Conservation (phyloP, 92 coral and sea anemone species). For the Palythoa grandiflora region DNA sequence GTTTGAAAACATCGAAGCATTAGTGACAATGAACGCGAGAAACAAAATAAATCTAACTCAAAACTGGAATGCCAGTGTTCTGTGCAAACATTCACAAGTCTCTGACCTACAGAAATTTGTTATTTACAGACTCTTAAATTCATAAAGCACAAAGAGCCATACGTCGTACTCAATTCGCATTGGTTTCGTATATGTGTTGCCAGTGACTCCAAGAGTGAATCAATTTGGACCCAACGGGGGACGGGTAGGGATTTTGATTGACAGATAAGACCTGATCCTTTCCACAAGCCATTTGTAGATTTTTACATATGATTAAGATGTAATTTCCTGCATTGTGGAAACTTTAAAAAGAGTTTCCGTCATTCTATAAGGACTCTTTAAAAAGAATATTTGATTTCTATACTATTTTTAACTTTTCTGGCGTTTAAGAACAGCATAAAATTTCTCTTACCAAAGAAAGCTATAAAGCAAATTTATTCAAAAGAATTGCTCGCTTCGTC, state of each 20-base stretch:
- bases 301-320: neutral
- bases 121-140: constrained; percentile 49
- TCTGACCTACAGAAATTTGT: constrained; percentile 46
- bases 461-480: no score
- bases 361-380: neutral
- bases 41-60: constrained; percentile 11
- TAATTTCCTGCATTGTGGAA: neutral
- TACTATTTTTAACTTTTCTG: neutral
- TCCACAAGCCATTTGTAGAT: neutral
- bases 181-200: constrained; percentile 45
- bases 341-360: neutral
- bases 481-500: neutral
- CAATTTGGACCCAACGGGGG: constrained; percentile 12
- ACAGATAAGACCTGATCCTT: neutral
- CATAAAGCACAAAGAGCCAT: constrained; percentile 40
- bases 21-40: constrained; percentile 18
- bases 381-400: neutral
- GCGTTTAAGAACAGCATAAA: neutral
- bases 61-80: constrained; percentile 22
- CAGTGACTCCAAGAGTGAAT: constrained; percentile 33
- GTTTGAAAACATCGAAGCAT: constrained; percentile 61
- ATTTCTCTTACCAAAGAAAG: neutral
- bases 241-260: constrained; percentile 26
- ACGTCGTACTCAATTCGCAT: constrained; percentile 13
- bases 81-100: constrained; percentile 28